Evolutionary conservation across 2,113 vertebrate species (phyloP), one percentile per base, ranked within the genome.

Genomic region (Sterna hirundo): DNA sequence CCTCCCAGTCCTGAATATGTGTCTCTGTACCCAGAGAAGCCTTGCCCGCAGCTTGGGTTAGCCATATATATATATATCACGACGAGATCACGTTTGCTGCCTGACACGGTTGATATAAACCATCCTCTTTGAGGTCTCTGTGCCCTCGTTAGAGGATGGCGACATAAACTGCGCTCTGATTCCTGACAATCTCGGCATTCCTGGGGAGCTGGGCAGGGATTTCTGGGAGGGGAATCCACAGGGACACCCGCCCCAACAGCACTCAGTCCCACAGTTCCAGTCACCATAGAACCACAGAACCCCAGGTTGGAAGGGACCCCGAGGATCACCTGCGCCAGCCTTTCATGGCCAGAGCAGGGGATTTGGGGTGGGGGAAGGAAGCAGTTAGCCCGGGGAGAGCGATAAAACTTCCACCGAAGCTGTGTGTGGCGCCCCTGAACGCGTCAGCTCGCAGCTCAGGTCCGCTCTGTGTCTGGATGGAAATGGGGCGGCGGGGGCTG

Each of bases 191-290:
- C 78, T 70, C 27, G 1, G 57, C 10, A 0, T 40, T 64, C 54
- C 49, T 3, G 8, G n/a, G 61, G 22, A 13, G 26, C 16, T n/a
- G 46, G 26, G 15, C 32, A 5, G n/a, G 61, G 30, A 22, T 22
- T 47, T 30, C 17, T 6, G 30, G 76, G 47, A 13, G 2, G 8
- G 0, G 21, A 30, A 30, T 22, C 26, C 26, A 1, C 0, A 0
- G 47, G 71, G 80, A 13, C 27, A 1, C 32, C 46, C 3, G 1
- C 32, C 4, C 15, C 32, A 1, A 16, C 42, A 40, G 55, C 64
- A 4, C 19, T 2, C 5, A 40, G 13, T 42, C 42, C 58, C 9
- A 0, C 10, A 11, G n/a, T 25, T 36, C 25, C n/a, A 10, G 10
- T 61, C 23, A 15, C 23, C 9, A 3, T 10, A 15, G 60, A 61